Percentiles rank a stretch among this genome's conserved stretches.
phyloP scores from a whole-genome alignment of 2,888 invertebrate genomes.

The Macrosoma leucophasiata region DNA sequence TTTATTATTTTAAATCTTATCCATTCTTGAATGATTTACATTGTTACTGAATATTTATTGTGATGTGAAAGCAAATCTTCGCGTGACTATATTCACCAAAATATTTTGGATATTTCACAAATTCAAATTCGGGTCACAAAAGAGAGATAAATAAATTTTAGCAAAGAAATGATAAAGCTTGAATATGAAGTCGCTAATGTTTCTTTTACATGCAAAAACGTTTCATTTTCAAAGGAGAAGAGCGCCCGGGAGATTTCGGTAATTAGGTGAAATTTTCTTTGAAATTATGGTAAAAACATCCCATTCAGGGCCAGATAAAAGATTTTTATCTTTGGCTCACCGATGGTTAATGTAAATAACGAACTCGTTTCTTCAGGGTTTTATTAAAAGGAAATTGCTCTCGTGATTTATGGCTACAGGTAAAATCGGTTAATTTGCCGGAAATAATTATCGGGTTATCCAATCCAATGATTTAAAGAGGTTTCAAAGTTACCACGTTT shows the following conservation, averaged over 20 bases:
- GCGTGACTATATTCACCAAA: too few species aligned
- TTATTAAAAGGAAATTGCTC: slow-evolving; percentile 37
- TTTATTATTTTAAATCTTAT: too few species aligned
- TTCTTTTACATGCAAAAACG: slow-evolving; percentile 28
- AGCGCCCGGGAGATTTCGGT: slow-evolving; percentile 36
- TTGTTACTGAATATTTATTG: too few species aligned
- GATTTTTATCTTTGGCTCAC: slow-evolving; percentile 47
- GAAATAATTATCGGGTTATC: slow-evolving; percentile 15
- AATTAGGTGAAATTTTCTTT: slow-evolving; percentile 61
- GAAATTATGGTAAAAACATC: slow-evolving; percentile 55
- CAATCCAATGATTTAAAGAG: slow-evolving; percentile 26
- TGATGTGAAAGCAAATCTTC: too few species aligned
- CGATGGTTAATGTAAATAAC: slow-evolving; percentile 61
- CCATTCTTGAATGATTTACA: too few species aligned
- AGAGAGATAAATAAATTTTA: too few species aligned
- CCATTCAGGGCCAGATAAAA: slow-evolving; percentile 57
- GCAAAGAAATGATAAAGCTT: too few species aligned
- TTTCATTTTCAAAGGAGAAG: slow-evolving; percentile 20
- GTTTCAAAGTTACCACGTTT: slow-evolving; percentile 16
- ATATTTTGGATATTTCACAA: too few species aligned
- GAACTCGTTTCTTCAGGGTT: slow-evolving; percentile 42
- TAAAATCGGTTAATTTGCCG: slow-evolving; percentile 18
- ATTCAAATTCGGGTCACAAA: too few species aligned
- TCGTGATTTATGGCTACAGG: slow-evolving; percentile 24
- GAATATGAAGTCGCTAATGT: too few species aligned